Base-by-base conservation (phyloP, 2,113 vertebrate genomes). In the Xiphophorus hellerii region DNA sequence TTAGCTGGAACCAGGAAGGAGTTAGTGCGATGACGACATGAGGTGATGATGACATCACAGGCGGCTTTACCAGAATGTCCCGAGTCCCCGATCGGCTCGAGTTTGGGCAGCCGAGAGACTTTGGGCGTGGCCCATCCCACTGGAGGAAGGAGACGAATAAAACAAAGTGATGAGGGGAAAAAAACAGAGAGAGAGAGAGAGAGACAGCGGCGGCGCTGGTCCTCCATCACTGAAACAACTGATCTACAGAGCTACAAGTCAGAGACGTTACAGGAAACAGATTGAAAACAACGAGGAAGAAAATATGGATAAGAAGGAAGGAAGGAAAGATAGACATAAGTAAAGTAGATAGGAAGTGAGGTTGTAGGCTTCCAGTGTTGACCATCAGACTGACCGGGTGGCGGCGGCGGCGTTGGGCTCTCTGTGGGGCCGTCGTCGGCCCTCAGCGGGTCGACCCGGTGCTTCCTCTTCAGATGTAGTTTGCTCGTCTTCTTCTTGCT, bases 401-500 rank as follows among this genome's bases (percentile, higher is more conserved):
- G 86, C 2, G 35, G 35, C 2, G 33, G 33, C 4, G 89, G 88
- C 1, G 89, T 86, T 66, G 91, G 88, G 76, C 85, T 93, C 80
- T 93, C 89, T 0, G 82, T 22, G 0, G 83, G 82, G 1, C 71
- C 77, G 0, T 93, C 92, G 4, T 94, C 94, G 0, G 77, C 74
- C 85, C 90, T 94, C 69, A 97, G 79, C n/a, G 98, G 98, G 84
- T 97, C 97, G 25, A 99, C 96, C 54, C 95, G 92, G 90, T 98
- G 95, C 79, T 93, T 96, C 75, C 96, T 94, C 95, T 96, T 98
- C 70, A 98, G 94, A 76, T 94, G 94, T 25, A 95, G 78, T 84
- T 96, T 98, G 85, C 94, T 96, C 29, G 42, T 86, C 93, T 96
- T 97, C 94, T 94, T 95, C 63, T 95, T 97, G 83, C 70, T 87